Conservation (phyloP, 2,888 invertebrate species). For the Glaucopsyche alexis region DNA sequence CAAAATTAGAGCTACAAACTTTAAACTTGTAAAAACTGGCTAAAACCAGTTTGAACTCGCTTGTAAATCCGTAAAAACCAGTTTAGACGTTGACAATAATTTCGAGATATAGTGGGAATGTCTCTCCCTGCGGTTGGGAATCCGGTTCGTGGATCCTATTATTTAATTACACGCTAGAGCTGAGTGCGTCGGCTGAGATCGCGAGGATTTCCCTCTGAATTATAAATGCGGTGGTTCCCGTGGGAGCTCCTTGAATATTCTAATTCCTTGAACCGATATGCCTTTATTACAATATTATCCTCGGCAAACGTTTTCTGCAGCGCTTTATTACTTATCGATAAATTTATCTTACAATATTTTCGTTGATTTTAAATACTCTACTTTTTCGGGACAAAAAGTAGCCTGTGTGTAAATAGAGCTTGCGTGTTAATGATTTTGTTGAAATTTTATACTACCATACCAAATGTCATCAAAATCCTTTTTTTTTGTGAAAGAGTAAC, state of each 20-base stretch:
- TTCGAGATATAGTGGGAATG: neutral
- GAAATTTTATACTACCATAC: too few relatives aligned
- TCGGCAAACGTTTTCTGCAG: neutral
- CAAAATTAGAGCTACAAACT: neutral
- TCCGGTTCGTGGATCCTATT: constrained; percentile 2
- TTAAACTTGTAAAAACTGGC: neutral
- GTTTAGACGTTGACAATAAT: neutral
- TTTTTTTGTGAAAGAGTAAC: too few relatives aligned
- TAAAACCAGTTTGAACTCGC: neutral
- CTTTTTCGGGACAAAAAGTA: too few relatives aligned
- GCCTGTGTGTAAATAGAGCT: too few relatives aligned
- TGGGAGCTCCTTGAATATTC: constrained; percentile 21
- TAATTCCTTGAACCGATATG: constrained; percentile 24
- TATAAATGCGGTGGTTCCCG: constrained; percentile 24
- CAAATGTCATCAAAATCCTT: too few relatives aligned
- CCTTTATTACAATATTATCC: constrained; percentile 21
- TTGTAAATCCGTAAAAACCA: neutral
- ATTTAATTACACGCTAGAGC: constrained; percentile 14
- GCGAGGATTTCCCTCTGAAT: constrained; percentile 17
- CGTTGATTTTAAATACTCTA: too few relatives aligned
- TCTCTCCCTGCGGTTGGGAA: constrained; percentile 1
- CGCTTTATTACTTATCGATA: constrained; percentile 3
- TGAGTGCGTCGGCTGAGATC: constrained; percentile 22
- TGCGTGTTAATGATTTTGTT: too few relatives aligned
- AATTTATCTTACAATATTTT: neutral